A percentile compares a stretch with the other conserved stretches of the same genome.
phyloP scores from a whole-genome alignment of 2,888 invertebrate species.

The Dynastes tityus region DNA sequence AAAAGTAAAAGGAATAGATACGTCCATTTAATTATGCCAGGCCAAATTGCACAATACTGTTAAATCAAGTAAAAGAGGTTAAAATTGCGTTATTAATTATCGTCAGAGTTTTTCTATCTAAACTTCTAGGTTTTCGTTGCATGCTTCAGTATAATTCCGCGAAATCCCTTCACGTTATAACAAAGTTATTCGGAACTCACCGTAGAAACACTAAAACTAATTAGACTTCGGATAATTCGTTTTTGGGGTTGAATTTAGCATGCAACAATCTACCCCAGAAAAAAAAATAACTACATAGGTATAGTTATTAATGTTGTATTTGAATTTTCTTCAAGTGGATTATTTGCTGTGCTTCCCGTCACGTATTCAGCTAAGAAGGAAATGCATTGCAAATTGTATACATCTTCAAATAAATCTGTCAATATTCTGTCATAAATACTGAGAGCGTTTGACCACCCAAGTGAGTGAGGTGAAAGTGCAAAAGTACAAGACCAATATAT shows the following conservation, averaged over 20 bases:
- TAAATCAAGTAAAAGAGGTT: no score
- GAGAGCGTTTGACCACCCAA: conserved; percentile 29
- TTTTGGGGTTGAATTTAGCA: not conserved
- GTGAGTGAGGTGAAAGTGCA: conserved; percentile 24
- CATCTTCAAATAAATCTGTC: conserved; percentile 30
- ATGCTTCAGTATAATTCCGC: conserved; percentile 1
- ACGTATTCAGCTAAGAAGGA: no score
- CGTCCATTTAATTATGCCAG: not conserved
- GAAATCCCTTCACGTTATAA: not conserved
- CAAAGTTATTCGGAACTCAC: conserved; percentile 8
- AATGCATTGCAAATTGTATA: no score
- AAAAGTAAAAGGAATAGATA: no score
- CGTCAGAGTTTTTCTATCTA: not conserved
- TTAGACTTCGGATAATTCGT: not conserved
- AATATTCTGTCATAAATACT: conserved; percentile 37
- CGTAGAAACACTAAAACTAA: conserved; percentile 14
- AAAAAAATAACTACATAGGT: no score
- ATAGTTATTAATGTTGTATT: no score
- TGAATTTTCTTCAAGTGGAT: no score
- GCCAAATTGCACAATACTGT: not conserved
- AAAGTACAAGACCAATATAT: conserved; percentile 23
- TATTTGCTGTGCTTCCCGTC: no score
- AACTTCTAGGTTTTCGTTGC: conserved; percentile 7
- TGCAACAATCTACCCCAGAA: no score
- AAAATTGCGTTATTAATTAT: no score